Conservation (phyloP, 2,888 invertebrate genomes). For the Drosophila kuntzei region DNA sequence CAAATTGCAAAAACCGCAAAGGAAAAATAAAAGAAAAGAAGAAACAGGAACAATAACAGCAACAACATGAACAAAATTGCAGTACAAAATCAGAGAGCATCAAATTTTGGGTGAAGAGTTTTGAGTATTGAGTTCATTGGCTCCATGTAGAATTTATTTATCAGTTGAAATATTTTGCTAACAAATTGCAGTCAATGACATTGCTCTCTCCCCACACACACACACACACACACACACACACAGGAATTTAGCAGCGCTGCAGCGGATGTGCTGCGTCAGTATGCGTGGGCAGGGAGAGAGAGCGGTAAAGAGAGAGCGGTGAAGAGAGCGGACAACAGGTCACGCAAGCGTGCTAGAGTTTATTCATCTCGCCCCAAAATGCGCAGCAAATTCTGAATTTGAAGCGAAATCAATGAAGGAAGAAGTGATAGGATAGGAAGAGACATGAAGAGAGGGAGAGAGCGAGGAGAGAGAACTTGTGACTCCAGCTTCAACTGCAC, state of each 20-base stretch:
- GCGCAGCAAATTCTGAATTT: conserved; percentile 59
- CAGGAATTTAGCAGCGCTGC: conserved; percentile 29
- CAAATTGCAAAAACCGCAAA: conserved; percentile 59
- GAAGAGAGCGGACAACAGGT: conserved; percentile 53
- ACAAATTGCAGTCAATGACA: conserved; percentile 83
- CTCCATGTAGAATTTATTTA: conserved; percentile 74
- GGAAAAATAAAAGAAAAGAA: conserved; percentile 2
- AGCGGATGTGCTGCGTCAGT: conserved; percentile 62
- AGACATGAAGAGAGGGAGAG: neutral
- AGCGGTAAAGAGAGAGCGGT: neutral
- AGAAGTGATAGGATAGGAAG: conserved; percentile 25
- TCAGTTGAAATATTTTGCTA: conserved; percentile 80
- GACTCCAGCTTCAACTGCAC: conserved; percentile 41
- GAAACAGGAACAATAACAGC: conserved; percentile 8
- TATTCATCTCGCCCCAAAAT: conserved; percentile 72
- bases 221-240: conserved; percentile 30
- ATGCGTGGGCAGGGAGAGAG: conserved; percentile 43
- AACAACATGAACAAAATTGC: conserved; percentile 42
- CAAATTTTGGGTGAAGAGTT: conserved; percentile 48
- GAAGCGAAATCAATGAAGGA: conserved; percentile 62
- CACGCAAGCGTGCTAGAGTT: conserved; percentile 76
- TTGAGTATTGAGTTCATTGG: conserved; percentile 69
- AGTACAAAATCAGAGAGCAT: conserved; percentile 41
- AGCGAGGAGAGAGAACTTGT: conserved; percentile 8
- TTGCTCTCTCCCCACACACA: conserved; percentile 45